Evolutionary conservation across 2,797 vertebrate genomes (phyloP).

Genomic region (Phataginus tetradactyla): DNA sequence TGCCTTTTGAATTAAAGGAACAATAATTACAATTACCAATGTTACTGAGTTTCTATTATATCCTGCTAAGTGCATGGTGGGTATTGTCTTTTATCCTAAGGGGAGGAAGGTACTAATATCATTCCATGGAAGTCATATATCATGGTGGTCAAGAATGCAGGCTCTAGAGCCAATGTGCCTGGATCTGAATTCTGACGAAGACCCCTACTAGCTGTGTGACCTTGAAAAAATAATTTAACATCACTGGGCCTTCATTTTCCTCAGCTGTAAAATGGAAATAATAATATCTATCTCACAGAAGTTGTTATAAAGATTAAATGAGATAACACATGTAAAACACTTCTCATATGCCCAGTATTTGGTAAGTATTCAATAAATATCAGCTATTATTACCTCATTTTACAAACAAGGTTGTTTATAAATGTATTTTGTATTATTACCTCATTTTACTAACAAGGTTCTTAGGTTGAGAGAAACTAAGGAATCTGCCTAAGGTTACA

Average conservation of each 20-base stretch:
- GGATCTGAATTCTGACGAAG: neutral
- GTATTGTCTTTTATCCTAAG: neutral
- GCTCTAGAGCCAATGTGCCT: neutral
- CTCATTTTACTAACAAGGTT: neutral
- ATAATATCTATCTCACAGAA: neutral
- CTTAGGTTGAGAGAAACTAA: neutral
- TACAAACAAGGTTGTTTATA: neutral
- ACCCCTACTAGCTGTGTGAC: neutral
- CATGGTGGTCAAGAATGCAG: neutral
- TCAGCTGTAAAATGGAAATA: neutral
- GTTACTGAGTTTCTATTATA: neutral
- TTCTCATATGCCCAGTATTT: neutral
- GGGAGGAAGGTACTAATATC: neutral
- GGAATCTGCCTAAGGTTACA: neutral
- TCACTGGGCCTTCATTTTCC: neutral
- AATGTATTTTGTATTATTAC: neutral
- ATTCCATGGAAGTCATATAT: neutral
- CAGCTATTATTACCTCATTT: neutral
- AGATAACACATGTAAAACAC: neutral
- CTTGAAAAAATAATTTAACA: neutral
- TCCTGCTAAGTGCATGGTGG: neutral
- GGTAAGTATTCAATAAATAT: neutral
- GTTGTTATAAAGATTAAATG: neutral
- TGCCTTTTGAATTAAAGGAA: conserved; percentile 32
- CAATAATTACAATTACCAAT: neutral